These are phyloP conservation scores for Catostomus latipinnis DNA, from an alignment of 2,797 vertebrate genomes.

Conservation along the genomic window DNA sequence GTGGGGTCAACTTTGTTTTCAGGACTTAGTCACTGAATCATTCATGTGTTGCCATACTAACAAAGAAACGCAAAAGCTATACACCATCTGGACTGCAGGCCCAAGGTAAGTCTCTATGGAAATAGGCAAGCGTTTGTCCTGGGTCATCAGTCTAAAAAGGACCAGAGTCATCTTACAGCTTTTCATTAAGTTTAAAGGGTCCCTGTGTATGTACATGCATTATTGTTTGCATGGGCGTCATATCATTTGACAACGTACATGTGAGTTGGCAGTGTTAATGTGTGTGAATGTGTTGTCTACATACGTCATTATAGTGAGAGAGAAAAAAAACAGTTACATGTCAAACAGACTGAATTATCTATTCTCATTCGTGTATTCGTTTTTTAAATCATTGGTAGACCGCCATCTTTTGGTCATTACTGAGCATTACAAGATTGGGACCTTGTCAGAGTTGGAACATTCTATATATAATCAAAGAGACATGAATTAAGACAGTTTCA, in stretches of 20 bases:
- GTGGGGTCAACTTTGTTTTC: conserved; percentile 14
- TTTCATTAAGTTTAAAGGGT: conserved; percentile 11
- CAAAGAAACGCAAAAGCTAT: conserved; percentile 33
- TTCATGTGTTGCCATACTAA: conserved; percentile 49
- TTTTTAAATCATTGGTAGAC: conserved; percentile 1
- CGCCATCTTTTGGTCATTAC: conserved; percentile 43
- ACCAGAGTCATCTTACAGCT: conserved; percentile 30
- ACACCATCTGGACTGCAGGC: conserved; percentile 43
- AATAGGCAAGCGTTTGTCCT: background rate
- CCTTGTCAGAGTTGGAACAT: background rate
- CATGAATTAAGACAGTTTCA: background rate
- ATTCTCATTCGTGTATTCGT: background rate
- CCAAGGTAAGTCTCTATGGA: conserved; percentile 17
- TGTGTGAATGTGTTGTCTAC: no score
- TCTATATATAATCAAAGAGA: background rate
- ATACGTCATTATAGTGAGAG: background rate
- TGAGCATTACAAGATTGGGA: conserved; percentile 26
- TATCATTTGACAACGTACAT: background rate
- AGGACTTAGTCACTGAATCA: conserved; percentile 34
- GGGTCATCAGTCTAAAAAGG: conserved; percentile 14
- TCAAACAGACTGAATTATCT: background rate
- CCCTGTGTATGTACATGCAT: conserved; percentile 15
- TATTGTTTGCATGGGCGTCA: background rate
- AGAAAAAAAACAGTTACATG: background rate
- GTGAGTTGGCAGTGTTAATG: background rate